Percentiles rank a stretch among this genome's conserved stretches.
phyloP scores from a whole-genome alignment of 53 echinoderm and acorn worm species.

The Crossaster papposus region DNA sequence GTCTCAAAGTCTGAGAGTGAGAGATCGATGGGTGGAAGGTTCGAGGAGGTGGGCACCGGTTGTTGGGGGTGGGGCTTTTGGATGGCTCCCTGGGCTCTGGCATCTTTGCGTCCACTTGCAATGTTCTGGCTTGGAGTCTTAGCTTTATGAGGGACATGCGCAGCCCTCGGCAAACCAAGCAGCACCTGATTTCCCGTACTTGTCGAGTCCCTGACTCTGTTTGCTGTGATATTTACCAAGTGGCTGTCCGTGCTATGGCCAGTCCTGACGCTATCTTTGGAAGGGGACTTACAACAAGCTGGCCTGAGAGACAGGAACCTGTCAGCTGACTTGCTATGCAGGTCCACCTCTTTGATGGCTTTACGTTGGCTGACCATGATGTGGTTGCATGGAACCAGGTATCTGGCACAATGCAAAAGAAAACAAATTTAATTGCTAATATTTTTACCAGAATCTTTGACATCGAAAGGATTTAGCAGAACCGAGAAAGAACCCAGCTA shows the following conservation, averaged over 20 bases:
- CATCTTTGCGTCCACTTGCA: neutral
- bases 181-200: constrained; percentile 64
- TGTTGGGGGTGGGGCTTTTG: neutral
- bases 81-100: neutral
- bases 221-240: constrained; percentile 17
- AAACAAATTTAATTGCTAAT: neutral
- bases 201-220: constrained; percentile 53
- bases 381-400: constrained; percentile 94
- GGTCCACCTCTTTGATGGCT: constrained; percentile 82
- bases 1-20: constrained; percentile 72
- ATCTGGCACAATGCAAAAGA: constrained; percentile 46
- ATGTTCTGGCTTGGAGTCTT: neutral
- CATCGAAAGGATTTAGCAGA: too few species aligned
- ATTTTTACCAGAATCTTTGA: too few species aligned
- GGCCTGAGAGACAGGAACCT: constrained; percentile 88
- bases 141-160: constrained; percentile 9
- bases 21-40: constrained; percentile 28
- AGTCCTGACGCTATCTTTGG: neutral
- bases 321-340: constrained; percentile 80
- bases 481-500: neutral
- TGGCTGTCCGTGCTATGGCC: neutral
- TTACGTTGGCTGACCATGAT: constrained; percentile 95
- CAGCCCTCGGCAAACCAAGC: constrained; percentile 29
- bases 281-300: constrained; percentile 60
- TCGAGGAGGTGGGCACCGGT: neutral